Percentiles rank a stretch among this genome's conserved stretches.
phyloP scores from a whole-genome alignment of 2,888 invertebrate genomes.

The Synergus laeviventris region DNA sequence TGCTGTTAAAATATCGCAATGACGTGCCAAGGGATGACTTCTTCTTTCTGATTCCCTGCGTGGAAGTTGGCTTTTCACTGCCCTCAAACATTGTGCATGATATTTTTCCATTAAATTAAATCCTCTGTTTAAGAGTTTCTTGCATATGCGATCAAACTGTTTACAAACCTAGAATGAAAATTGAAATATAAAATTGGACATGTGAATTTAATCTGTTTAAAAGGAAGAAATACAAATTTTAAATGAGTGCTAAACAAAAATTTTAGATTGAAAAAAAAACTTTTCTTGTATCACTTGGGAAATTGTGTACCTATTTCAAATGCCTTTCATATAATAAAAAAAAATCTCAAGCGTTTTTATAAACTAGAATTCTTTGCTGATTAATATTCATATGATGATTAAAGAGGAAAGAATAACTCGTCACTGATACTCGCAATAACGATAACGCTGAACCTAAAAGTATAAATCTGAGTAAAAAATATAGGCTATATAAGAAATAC shows the following conservation, averaged over 20 bases:
- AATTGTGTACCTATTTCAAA: too few relatives aligned
- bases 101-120: slow-evolving; percentile 88
- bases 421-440: neutral
- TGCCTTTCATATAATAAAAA: neutral
- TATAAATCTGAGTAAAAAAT: neutral
- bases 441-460: neutral
- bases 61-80: slow-evolving; percentile 89
- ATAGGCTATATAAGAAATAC: neutral
- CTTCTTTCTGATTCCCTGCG: slow-evolving; percentile 92
- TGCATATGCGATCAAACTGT: slow-evolving; percentile 86
- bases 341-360: neutral
- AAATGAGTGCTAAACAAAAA: too few relatives aligned
- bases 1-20: slow-evolving; percentile 92
- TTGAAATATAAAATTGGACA: neutral
- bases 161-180: slow-evolving; percentile 83
- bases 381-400: slow-evolving; percentile 35
- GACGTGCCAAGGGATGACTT: slow-evolving; percentile 89
- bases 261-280: too few relatives aligned
- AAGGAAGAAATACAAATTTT: too few relatives aligned
- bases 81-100: slow-evolving; percentile 85
- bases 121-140: slow-evolving; percentile 87
- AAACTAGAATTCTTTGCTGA: slow-evolving; percentile 43
- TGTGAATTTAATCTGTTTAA: too few relatives aligned
- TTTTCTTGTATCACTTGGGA: too few relatives aligned
- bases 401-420: slow-evolving; percentile 4